Base-by-base conservation (phyloP, 1,140 invertebrate species). In the Aphidius gifuensis region DNA sequence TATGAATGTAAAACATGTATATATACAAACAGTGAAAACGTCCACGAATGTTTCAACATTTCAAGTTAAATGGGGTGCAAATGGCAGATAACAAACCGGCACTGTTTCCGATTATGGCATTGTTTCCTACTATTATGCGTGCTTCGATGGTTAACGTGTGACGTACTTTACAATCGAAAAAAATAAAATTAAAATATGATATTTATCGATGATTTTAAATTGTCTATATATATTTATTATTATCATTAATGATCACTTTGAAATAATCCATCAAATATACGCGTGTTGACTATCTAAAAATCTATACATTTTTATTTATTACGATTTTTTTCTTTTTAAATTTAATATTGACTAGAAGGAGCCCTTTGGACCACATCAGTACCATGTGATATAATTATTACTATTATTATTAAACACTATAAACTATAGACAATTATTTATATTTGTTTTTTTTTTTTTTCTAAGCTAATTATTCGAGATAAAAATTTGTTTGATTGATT, bases 61-160 rank as follows among this genome's bases (percentile, higher is more conserved):
- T 80, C 72, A 79, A 82, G 78, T 82, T 82, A 80, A 82, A 82
- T 82, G 80, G 80, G 76, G 78, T 81, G 79, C 78, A 74, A 82
- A 80, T 80, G 78, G 75, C 79, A 82, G 80, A 82, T 82, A 82
- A 82, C 80, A 78, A 82, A 80, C 77, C 79, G 73, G 77, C 74
- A 77, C 78, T 78, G 79, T 80, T 82, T 82, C 79, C 79, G 80
- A 82, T 82, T 82, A 80, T 71, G 71, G 76, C 74, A 79, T 82
- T 82, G 80, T 81, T 82, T 82, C 79, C 79, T 77, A 77, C 80
- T 74, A 80, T 82, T 82, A 82, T 80, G 77, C 78, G 76, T 78
- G 75, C 80, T 80, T 74, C 77, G 76, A 72, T 74, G 75, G 77
- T 75, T 79, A 75, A 76, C 74, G 75, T 78, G 77, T 79, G 77